Conservation (phyloP, 2,888 invertebrate genomes). For the Steinernema hermaphroditum region DNA sequence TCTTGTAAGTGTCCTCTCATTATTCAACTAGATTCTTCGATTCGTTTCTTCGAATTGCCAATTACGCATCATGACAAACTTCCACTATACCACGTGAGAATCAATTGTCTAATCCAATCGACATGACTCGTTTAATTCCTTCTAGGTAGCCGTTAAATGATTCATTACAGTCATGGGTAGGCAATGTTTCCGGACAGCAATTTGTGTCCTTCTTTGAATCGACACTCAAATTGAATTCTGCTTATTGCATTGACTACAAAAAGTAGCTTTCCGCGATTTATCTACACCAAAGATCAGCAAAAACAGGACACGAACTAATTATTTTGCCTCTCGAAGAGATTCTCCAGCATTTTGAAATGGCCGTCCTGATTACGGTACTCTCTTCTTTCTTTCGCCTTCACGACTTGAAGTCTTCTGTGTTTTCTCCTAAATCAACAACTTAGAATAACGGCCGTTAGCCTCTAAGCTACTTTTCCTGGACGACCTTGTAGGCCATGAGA, state of each 20-base stretch:
- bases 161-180: too few relatives aligned
- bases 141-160: too few relatives aligned
- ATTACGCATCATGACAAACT: too few relatives aligned
- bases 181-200: background rate
- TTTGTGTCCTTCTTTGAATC: background rate
- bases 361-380: conserved; percentile 11
- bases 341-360: conserved; percentile 7
- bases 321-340: background rate
- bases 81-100: too few relatives aligned
- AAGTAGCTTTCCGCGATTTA: too few relatives aligned
- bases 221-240: background rate
- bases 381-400: background rate
- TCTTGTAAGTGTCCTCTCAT: too few relatives aligned
- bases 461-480: conserved; percentile 3
- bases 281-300: background rate
- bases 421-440: background rate
- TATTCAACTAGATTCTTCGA: too few relatives aligned
- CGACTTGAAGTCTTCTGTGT: background rate
- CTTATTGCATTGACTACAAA: too few relatives aligned
- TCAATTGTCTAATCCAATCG: too few relatives aligned
- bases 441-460: background rate
- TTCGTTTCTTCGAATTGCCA: too few relatives aligned
- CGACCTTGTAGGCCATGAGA: background rate
- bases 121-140: too few relatives aligned
- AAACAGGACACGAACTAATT: background rate